A percentile compares a stretch with the other conserved stretches of the same genome.
phyloP scores from a whole-genome alignment of 2,888 invertebrate genomes.

The Limenitis arthemis region DNA sequence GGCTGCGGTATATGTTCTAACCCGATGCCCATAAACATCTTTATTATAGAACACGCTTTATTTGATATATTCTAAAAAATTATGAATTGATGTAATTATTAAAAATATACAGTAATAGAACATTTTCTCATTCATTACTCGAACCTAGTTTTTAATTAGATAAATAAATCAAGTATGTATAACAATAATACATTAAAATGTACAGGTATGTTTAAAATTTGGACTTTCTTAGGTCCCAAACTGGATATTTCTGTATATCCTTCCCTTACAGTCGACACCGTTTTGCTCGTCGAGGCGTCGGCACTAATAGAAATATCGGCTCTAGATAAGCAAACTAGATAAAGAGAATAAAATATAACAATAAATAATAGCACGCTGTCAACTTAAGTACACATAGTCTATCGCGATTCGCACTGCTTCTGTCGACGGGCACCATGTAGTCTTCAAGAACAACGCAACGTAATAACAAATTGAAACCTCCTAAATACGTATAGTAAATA shows the following conservation, averaged over 20 bases:
- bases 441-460: conserved; percentile 70
- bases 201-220: conserved; percentile 73
- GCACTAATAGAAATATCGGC: conserved; percentile 68
- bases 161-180: too few species aligned
- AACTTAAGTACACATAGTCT: conserved; percentile 71
- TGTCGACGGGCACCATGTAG: conserved; percentile 72
- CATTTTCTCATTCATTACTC: too few species aligned
- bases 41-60: too few species aligned
- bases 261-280: conserved; percentile 71
- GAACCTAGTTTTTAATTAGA: too few species aligned
- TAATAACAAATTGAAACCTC: conserved; percentile 70
- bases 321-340: conserved; percentile 71
- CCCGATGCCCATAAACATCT: too few species aligned
- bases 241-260: conserved; percentile 66
- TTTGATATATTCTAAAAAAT: too few species aligned
- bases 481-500: conserved; percentile 57
- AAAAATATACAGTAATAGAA: too few species aligned
- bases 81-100: too few species aligned
- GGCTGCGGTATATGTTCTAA: too few species aligned
- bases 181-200: conserved; percentile 75
- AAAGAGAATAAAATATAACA: conserved; percentile 68
- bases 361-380: conserved; percentile 68
- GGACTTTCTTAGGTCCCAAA: conserved; percentile 67
- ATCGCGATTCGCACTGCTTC: conserved; percentile 69
- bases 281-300: conserved; percentile 71